Base-by-base conservation (phyloP, 2,888 invertebrate genomes). In the Watsonalla cultraria region DNA sequence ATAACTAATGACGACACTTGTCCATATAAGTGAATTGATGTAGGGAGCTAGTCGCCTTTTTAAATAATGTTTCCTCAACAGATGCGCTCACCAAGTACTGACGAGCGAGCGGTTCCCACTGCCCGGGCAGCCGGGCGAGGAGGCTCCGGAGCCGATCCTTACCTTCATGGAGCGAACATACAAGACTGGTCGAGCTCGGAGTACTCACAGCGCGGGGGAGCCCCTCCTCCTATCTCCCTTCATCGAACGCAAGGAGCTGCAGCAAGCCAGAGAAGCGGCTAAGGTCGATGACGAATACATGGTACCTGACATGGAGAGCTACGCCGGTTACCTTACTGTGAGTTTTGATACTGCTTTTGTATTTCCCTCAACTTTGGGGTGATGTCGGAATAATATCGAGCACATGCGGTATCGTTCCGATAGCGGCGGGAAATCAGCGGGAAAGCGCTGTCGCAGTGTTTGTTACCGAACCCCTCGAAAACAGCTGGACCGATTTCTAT, bases 151-250 rank as follows among this genome's bases (percentile, higher is more conserved):
- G 46, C 89, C 90, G 0, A 84, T 90, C 51, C 71, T 88, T 0
- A 75, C 78, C 4, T 89, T 90, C 68, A 86, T 88, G 86, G 90
- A 90, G 61, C 67, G 63, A 5, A 83, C 82, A 0, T 90, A 90
- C 68, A 70, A 70, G 50, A 56, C 74, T 6, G 81, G 82, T 2
- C 69, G 80, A 1, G 73, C 65, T 2, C 71, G 84, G 34, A 54
- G 78, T 0, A 62, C 69, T 2, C 72, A 61, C 42, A 86, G 82
- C 6, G 83, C 91, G 0, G 93, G 93, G 0, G 72, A 89, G 0
- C 92, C 92, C 0, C 75, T 93, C 0, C 88, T 92, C 14, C 83
- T 94, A 7, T 91, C 92, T 0, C 92, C 92, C 0, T 86, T 81
- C 51, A 90, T 94, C 13, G 91, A 92, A 59, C 76, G 83, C 24